These are phyloP conservation scores for Cebidichthys violaceus DNA, from an alignment of 2,113 vertebrate species.

Conservation along the genomic window DNA sequence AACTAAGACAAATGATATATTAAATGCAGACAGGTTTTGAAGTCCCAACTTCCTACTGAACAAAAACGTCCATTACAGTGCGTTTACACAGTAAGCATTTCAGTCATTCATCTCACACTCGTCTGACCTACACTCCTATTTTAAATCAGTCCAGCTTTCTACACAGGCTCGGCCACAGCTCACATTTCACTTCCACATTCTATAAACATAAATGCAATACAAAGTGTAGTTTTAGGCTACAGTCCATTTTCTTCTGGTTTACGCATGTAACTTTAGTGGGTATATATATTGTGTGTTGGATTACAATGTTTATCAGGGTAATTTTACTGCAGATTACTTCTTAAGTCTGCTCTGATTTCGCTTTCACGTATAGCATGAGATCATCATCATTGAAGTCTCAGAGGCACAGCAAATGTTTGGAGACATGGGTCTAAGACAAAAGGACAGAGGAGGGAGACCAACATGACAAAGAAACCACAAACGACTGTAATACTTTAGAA, in stretches of 20 bases:
- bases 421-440: background rate
- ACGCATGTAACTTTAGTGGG: background rate
- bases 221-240: background rate
- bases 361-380: background rate
- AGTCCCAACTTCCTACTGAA: background rate
- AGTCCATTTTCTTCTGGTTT: background rate
- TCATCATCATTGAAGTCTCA: background rate
- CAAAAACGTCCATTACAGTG: background rate
- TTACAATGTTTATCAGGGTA: background rate
- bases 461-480: background rate
- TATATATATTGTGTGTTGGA: background rate
- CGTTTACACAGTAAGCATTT: background rate
- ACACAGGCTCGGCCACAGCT: background rate
- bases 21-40: slow-evolving; percentile 2
- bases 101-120: background rate
- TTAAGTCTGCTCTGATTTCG: background rate
- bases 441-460: background rate
- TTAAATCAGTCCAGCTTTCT: background rate
- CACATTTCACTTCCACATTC: background rate
- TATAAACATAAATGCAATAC: background rate
- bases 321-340: background rate
- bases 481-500: no score
- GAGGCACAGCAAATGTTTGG: background rate
- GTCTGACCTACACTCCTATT: background rate
- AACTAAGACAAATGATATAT: background rate